A percentile compares a stretch with the other conserved stretches of the same genome.
Evolutionary conservation across 2,113 vertebrate genomes (phyloP).

Genomic region (Ictalurus punctatus): DNA sequence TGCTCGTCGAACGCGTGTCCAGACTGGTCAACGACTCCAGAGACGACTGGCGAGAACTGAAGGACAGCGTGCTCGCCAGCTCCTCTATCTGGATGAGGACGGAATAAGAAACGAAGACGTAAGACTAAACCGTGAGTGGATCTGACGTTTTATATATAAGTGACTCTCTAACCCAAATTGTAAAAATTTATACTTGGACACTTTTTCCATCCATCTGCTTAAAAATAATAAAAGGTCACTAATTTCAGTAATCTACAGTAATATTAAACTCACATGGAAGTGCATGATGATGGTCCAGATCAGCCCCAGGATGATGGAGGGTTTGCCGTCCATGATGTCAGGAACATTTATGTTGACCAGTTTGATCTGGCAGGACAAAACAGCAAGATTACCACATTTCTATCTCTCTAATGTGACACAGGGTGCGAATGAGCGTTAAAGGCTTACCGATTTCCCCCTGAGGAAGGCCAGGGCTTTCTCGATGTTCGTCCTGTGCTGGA

Average conservation of each 20-base stretch:
- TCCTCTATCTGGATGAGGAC: slow-evolving; percentile 82
- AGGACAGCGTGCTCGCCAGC: slow-evolving; percentile 81
- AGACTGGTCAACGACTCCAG: slow-evolving; percentile 73
- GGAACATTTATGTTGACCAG: slow-evolving; percentile 96
- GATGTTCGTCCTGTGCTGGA: slow-evolving; percentile 91
- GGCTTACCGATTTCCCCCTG: slow-evolving; percentile 82
- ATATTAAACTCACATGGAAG: slow-evolving; percentile 84
- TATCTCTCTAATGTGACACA: slow-evolving; percentile 35
- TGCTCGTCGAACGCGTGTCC: slow-evolving; percentile 71
- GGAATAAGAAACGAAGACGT: not conserved
- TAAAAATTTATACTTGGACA: not conserved
- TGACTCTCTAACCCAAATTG: not conserved
- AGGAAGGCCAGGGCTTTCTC: slow-evolving; percentile 88
- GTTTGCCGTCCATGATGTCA: slow-evolving; percentile 92
- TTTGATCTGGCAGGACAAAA: slow-evolving; percentile 79
- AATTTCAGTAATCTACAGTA: not conserved
- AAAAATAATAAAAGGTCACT: not conserved
- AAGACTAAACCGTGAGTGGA: not conserved
- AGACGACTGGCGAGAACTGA: slow-evolving; percentile 78
- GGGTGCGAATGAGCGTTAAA: not conserved
- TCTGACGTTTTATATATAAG: not conserved
- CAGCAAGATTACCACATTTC: not conserved
- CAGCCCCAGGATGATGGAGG: slow-evolving; percentile 93
- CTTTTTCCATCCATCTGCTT: not conserved
- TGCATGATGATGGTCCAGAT: slow-evolving; percentile 96